These are phyloP conservation scores for Drosophila affinis DNA, from an alignment of 2,888 invertebrate genomes.

Conservation along the genomic window DNA sequence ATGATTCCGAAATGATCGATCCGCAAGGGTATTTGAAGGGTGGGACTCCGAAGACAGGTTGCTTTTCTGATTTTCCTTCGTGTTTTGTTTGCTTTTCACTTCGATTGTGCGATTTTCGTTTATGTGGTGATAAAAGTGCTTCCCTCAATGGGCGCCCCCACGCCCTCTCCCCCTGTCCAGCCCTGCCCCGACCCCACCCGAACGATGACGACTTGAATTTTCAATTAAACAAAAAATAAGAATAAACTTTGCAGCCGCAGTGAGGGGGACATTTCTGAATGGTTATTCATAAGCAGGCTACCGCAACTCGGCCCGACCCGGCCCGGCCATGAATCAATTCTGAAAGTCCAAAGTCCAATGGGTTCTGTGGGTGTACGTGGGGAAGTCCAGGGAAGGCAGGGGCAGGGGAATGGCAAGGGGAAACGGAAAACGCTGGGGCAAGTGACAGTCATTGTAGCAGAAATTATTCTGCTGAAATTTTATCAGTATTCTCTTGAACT, in stretches of 20 bases:
- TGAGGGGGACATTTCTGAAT: constrained; percentile 55
- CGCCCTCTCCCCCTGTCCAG: not conserved
- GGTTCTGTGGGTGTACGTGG: not conserved
- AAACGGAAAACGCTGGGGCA: constrained; percentile 12
- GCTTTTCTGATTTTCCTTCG: constrained; percentile 11
- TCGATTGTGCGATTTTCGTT: constrained; percentile 34
- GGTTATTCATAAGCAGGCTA: constrained; percentile 64
- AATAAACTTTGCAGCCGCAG: constrained; percentile 21
- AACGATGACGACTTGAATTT: constrained; percentile 58
- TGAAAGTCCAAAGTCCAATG: constrained; percentile 48
- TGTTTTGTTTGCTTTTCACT: constrained; percentile 8
- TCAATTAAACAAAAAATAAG: constrained; percentile 61
- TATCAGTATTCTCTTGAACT: constrained; percentile 53
- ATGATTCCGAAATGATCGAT: not conserved
- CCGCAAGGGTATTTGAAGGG: not conserved
- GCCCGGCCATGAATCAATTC: constrained; percentile 65
- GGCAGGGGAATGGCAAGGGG: not conserved
- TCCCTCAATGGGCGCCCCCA: not conserved
- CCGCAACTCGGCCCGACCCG: constrained; percentile 9
- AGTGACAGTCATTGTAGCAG: constrained; percentile 47
- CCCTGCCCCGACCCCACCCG: not conserved
- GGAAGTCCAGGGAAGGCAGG: not conserved
- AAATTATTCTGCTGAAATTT: constrained; percentile 62
- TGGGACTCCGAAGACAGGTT: not conserved
- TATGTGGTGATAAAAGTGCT: constrained; percentile 46